phyloP scores from a whole-genome alignment of 2,888 invertebrate species.

The Cephus pulcher region DNA sequence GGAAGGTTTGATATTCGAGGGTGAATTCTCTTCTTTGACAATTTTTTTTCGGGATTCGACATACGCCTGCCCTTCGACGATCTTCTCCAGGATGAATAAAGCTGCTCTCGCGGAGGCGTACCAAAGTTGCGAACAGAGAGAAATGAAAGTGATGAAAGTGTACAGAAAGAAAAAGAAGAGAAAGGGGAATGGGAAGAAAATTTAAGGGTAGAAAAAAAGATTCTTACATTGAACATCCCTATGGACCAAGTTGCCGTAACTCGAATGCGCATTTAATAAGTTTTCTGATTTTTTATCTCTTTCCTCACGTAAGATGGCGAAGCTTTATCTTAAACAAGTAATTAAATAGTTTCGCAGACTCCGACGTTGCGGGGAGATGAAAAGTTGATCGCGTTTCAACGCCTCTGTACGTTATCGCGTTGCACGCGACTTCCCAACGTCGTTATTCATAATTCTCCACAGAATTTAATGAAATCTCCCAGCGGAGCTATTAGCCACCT shows the following conservation, averaged over 20 bases:
- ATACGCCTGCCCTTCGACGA: not conserved
- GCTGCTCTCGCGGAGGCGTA: not conserved
- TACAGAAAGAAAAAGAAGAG: not conserved
- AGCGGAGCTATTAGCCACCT: not conserved
- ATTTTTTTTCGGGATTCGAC: not conserved
- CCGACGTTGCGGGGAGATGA: slow-evolving; percentile 5
- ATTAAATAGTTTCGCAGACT: slow-evolving; percentile 32
- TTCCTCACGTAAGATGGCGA: not conserved
- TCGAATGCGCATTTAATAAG: not conserved
- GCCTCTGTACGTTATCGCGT: slow-evolving; percentile 39
- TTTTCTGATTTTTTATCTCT: not conserved
- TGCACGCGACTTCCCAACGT: slow-evolving; percentile 31
- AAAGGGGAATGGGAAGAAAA: not conserved
- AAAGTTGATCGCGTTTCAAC: slow-evolving; percentile 36
- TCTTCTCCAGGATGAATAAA: not conserved
- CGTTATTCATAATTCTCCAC: slow-evolving; percentile 40
- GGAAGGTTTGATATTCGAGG: not conserved
- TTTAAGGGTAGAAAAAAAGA: not conserved
- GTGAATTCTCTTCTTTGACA: not conserved
- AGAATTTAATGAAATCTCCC: slow-evolving; percentile 17
- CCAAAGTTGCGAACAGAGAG: not conserved
- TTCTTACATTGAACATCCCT: not conserved
- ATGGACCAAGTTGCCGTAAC: not conserved
- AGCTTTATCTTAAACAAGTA: slow-evolving; percentile 40
- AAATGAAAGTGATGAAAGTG: not conserved